Evolutionary conservation across 2,113 vertebrate genomes (phyloP), one percentile per base, ranked within the genome.

Genomic region (Arvicanthis niloticus): DNA sequence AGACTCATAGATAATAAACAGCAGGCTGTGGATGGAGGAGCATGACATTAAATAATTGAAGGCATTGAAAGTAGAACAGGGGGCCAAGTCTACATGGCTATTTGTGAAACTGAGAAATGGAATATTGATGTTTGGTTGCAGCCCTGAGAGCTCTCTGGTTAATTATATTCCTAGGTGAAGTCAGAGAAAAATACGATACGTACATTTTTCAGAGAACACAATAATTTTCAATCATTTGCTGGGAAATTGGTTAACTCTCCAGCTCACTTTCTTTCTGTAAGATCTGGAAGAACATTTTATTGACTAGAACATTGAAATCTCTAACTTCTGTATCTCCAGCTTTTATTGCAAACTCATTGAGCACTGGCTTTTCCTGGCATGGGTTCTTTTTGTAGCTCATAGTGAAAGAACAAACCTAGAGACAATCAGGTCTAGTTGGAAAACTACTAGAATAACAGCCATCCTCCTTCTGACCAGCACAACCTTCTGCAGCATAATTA

Each of bases 91-190:
- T 97, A 96, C 95, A 95, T 53, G 85, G 94, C 92, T 96, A 96
- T 98, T 98, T 98, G 93, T 94, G 92, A 97, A 98, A 98, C 96
- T 88, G 97, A 98, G 96, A 94, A 96, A 96, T 95, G 93, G 97
- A 98, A 98, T 98, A 98, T 96, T 97, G 98, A 98, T 97, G 96
- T 97, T 95, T 97, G 89, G 91, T 96, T 94, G 93, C 88, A 94
- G 62, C 48, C 70, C 85, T 45, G 89, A 97, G 95, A 98, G 97
- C 96, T 97, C 95, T 97, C 95, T 96, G 89, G 75, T 96, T 98
- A 98, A 98, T 98, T 98, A 96, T 86, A 91, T 98, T 97, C 93
- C 95, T 97, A 89, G 93, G 82, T 73, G 42, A 98, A 97, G 73
- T 97, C 97, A 97, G 96, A 73, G 95, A 97, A 97, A 98, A 97